Evolutionary conservation across 2,888 invertebrate genomes (phyloP), one percentile per base, ranked within the genome.

Genomic region (Eupithecia exiguata): DNA sequence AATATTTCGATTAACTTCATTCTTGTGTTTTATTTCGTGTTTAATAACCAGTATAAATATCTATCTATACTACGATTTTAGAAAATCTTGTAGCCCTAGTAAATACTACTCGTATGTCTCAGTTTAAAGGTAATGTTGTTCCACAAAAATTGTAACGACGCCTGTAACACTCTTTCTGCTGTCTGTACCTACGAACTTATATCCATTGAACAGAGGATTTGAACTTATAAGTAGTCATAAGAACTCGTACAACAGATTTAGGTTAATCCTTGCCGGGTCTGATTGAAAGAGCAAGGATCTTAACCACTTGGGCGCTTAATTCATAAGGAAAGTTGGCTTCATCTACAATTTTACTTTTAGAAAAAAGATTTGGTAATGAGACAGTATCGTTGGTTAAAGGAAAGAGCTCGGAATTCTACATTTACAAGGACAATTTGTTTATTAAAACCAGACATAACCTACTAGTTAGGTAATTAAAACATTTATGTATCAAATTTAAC

Each of bases 161-260:
- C 18, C 1, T 2, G n/a, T n/a, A 12, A 10, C 1, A 3, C 18
- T 65, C 5, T 38, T 65, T 35, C n/a, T 65, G 38, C 35, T 6
- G 12, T 65, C 65, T 38, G 65, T 65, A 38, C 65, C 14, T n/a
- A n/a, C 21, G 9, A 21, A 68, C n/a, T 53, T 53, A 53, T 53
- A 30, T 69, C 38, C 58, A 69, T 25, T 58, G 40, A 69, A 69
- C 16, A 69, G 68, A 30, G 46, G 69, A 46, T 69, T 61, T 25
- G n/a, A 69, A 67, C 71, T 67, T 40, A 71, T 67, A 71, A 71
- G 71, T 67, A 67, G 71, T 71, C 35, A 36, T 69, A 72, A 72
- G 66, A 38, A 21, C 66, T 66, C 66, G 72, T 65, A 61, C 43
- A 43, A 61, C n/a, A 70, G 21, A 63, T 69, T 69, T 63, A 72